Evolutionary conservation across 2,797 vertebrate genomes (phyloP).

Genomic region (Hipposideros larvatus): DNA sequence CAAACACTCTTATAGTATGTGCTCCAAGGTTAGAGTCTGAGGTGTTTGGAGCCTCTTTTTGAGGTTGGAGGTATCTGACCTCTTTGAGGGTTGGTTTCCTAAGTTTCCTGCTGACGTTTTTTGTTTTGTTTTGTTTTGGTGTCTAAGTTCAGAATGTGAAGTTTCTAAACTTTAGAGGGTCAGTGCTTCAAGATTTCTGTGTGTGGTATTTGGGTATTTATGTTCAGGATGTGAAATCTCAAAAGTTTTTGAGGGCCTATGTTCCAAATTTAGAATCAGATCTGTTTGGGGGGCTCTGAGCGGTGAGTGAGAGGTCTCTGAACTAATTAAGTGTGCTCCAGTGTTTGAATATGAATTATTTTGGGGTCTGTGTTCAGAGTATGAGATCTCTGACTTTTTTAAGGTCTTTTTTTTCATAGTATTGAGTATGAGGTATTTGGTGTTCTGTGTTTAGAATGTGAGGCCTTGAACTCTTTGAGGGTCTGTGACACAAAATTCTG

Average conservation of each 20-base stretch:
- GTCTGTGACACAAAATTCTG: neutral
- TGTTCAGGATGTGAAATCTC: neutral
- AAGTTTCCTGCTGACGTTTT: neutral
- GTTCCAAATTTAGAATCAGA: neutral
- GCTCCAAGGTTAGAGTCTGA: neutral
- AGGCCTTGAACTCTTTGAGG: neutral
- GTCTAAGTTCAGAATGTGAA: neutral
- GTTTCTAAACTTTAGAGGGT: neutral
- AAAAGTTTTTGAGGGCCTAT: neutral
- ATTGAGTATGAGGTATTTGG: neutral
- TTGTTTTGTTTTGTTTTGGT: neutral
- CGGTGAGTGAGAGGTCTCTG: neutral
- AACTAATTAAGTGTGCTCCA: neutral
- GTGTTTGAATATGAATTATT: conserved; percentile 4
- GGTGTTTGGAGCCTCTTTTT: neutral
- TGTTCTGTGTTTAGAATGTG: neutral
- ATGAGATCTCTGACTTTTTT: neutral
- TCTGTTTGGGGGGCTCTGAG: neutral
- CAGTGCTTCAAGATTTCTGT: neutral
- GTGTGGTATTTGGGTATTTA: neutral
- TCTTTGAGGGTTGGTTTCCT: conserved; percentile 20
- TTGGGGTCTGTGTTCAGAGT: neutral
- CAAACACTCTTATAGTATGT: neutral
- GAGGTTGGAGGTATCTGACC: neutral
- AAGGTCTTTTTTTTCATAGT: neutral